Conservation (phyloP, 2,797 vertebrate species). For the Enteromius radiatus region DNA sequence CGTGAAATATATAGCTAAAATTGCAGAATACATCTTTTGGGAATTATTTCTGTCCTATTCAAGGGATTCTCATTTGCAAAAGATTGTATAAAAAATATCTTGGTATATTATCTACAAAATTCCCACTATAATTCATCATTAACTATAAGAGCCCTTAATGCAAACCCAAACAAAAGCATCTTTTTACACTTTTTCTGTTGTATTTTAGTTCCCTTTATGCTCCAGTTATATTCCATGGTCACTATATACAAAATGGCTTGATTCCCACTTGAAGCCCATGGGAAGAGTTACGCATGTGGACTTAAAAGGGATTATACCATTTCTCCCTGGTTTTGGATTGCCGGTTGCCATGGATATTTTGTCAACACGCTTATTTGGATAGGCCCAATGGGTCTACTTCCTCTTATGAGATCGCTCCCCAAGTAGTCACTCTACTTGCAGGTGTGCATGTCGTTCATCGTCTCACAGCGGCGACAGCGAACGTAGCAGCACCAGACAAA, state of each 20-base stretch:
- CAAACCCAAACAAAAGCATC: not conserved
- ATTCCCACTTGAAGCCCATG: slow-evolving; percentile 14
- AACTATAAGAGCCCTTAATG: not conserved
- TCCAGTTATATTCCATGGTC: slow-evolving; percentile 37
- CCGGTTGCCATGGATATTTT: slow-evolving; percentile 23
- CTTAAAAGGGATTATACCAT: slow-evolving; percentile 21
- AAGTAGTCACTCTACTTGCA: slow-evolving; percentile 81
- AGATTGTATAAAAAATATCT: slow-evolving; percentile 26
- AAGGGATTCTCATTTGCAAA: slow-evolving; percentile 8
- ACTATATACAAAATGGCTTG: slow-evolving; percentile 44
- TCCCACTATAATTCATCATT: slow-evolving; percentile 6
- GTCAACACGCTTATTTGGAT: slow-evolving; percentile 30
- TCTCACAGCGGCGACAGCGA: slow-evolving; percentile 91
- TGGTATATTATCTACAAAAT: slow-evolving; percentile 4
- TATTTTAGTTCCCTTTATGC: slow-evolving; percentile 51
- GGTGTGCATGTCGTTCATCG: slow-evolving; percentile 94
- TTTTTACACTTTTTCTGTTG: slow-evolving; percentile 41
- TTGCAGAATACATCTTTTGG: slow-evolving; percentile 10
- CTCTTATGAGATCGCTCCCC: not conserved
- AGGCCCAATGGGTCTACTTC: not conserved
- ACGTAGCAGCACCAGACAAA: slow-evolving; percentile 99
- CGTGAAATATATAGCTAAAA: not conserved
- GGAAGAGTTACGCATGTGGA: slow-evolving; percentile 9
- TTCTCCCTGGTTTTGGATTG: slow-evolving; percentile 5
- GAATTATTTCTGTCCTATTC: not conserved